Evolutionary conservation across 2,113 vertebrate species (phyloP).

Genomic region (Nibea albiflora): DNA sequence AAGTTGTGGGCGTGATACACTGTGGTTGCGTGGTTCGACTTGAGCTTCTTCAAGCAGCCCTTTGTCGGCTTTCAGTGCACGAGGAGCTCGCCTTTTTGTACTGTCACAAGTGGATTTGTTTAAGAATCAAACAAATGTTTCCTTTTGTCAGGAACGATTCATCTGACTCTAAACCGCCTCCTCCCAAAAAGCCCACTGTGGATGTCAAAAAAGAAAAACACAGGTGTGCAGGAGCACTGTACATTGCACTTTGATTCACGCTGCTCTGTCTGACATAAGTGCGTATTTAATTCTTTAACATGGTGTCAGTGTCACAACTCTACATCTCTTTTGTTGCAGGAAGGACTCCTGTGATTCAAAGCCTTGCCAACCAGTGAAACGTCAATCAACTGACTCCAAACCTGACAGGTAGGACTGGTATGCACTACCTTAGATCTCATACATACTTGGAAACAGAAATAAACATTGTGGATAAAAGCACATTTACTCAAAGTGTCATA

Average conservation of each 20-base stretch:
- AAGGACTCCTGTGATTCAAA: constrained; percentile 81
- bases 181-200: constrained; percentile 67
- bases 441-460: not conserved
- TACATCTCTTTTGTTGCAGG: constrained; percentile 59
- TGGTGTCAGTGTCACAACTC: not conserved
- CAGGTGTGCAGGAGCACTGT: constrained; percentile 73
- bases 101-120: not conserved
- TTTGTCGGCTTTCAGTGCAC: not conserved
- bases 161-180: constrained; percentile 68
- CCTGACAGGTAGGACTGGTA: constrained; percentile 78
- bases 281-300: not conserved
- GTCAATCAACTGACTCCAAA: constrained; percentile 64
- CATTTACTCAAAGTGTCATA: constrained; percentile 17
- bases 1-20: constrained; percentile 6
- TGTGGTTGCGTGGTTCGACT: not conserved
- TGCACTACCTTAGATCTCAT: not conserved
- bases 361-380: constrained; percentile 60
- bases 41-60: not conserved
- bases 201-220: constrained; percentile 82
- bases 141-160: constrained; percentile 79
- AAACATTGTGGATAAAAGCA: not conserved
- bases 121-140: constrained; percentile 51
- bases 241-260: not conserved
- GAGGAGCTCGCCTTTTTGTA: not conserved
- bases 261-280: not conserved